Evolutionary conservation across 2,797 vertebrate genomes (phyloP), one percentile per base, ranked within the genome.

Genomic region (Phyllotis vaccarum): DNA sequence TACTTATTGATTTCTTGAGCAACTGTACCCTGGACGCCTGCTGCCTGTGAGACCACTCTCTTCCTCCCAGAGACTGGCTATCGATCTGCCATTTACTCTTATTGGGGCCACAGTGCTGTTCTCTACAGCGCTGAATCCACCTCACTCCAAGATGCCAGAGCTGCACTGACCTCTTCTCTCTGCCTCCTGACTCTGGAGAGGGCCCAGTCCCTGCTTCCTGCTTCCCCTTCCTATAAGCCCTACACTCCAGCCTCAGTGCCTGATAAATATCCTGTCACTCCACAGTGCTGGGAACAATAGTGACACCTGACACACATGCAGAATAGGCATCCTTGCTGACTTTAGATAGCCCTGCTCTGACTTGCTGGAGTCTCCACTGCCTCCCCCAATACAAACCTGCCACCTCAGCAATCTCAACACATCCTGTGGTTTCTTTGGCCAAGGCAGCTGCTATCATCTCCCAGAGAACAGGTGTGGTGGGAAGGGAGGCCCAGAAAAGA

Each of bases 1-100:
- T 89, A 92, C 89, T 0, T 87, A 96, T 96, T 86, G 95, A 97
- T 97, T 76, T 74, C 81, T 78, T 74, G 90, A 93, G 89, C 93
- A 95, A 83, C 85, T 43, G 34, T 43, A 72, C 85, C 70, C 75
- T 34, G 34, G 85, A 37, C 10, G 60, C n/a, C 92, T 0, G 6
- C 89, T 75, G 81, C 80, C 83, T 94, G 46, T 2, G 16, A 86
- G 83, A 34, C 49, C 1, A 3, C 6, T 34, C 54, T 82, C 89
- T 37, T 60, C 54, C 40, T 90, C 66, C 43, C 37, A 88, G 79
- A 95, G 76, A 66, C 13, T 0, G 9, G 58, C 40, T 93, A 79
- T 96, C 0, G 17, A 93, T 70, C 82, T 43, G 83, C 0, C 1
- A 37, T 52, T 60, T 54, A 29, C 37, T 43, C 89, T 72, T 85